Percentiles rank a stretch among this genome's conserved stretches.
These are phyloP conservation scores for Paralichthys olivaceus DNA, from an alignment of 2,113 vertebrate species.

Conservation along the genomic window DNA sequence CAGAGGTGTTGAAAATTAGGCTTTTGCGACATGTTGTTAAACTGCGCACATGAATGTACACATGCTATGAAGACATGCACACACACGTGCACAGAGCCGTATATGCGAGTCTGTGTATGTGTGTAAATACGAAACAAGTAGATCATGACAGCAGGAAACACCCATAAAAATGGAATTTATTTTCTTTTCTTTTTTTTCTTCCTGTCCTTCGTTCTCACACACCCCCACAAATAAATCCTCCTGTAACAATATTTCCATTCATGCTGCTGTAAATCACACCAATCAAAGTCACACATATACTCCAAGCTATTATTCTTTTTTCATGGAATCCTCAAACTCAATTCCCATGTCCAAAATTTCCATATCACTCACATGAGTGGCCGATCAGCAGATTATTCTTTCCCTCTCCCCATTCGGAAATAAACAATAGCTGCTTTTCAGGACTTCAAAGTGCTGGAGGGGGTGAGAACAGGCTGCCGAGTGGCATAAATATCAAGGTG, in stretches of 20 bases:
- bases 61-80: not conserved
- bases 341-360: slow-evolving; percentile 63
- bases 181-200: slow-evolving; percentile 11
- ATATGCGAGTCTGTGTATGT: not conserved
- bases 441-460: slow-evolving; percentile 59
- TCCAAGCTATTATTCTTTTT: slow-evolving; percentile 32
- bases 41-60: not conserved
- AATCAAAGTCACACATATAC: slow-evolving; percentile 44
- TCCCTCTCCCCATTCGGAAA: slow-evolving; percentile 16
- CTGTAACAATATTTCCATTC: slow-evolving; percentile 66
- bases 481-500: slow-evolving; percentile 66
- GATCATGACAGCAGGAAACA: slow-evolving; percentile 42
- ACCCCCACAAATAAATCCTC: slow-evolving; percentile 53
- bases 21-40: slow-evolving; percentile 21
- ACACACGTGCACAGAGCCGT: too few species aligned
- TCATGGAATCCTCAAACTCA: slow-evolving; percentile 36
- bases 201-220: slow-evolving; percentile 24
- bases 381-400: slow-evolving; percentile 50
- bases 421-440: slow-evolving; percentile 68
- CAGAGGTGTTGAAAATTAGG: slow-evolving; percentile 55
- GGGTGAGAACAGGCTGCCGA: slow-evolving; percentile 24
- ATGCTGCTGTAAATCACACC: slow-evolving; percentile 40
- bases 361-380: slow-evolving; percentile 48
- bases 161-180: slow-evolving; percentile 43
- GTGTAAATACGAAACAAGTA: not conserved